Evolutionary conservation across 2,797 vertebrate genomes (phyloP), one percentile per base, ranked within the genome.

Genomic region (Megalops cyprinoides): DNA sequence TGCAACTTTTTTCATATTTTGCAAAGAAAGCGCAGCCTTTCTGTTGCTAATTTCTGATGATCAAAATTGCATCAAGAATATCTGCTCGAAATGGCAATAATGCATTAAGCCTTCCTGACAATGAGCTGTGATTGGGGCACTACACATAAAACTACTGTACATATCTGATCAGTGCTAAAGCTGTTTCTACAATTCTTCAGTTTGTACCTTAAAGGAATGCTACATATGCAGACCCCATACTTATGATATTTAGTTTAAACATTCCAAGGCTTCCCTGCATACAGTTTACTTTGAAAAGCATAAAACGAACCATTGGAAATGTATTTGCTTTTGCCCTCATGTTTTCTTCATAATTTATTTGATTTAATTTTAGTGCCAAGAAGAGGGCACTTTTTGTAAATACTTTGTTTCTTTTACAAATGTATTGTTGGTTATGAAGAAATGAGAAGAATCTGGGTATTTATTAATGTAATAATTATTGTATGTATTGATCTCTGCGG

Each of bases 381-480:
- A 93, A 91, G 86, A 89, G 87, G 89, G 89, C 88, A 90, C 87
- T 48, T 83, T 84, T 85, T 94, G 91, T 93, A 88, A 93, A 92
- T 89, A 85, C 89, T 84, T 91, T 91, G n/a, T 90, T 91, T 93
- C 90, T 91, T 93, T 92, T 95, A 92, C 69, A 94, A 91, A 94
- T 91, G 88, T 88, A 94, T 93, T 86, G 86, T 90, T 87, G 92
- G 83, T 90, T 89, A 91, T 91, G 90, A 93, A 93, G 92, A 93
- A 92, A 92, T 90, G 87, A 89, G 87, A 89, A 90, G 91, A 94
- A 92, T 88, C 92, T 96, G 93, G 93, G 92, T 96, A 96, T 97
- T 97, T 96, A 96, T 96, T 96, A 94, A 93, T 94, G 95, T 89
- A 83, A 89, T 91, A 88, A 92, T 90, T 95, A 94, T 94, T 94